Conservation (phyloP, 92 coral and sea anemone genomes). For the Meandrina meandrites region DNA sequence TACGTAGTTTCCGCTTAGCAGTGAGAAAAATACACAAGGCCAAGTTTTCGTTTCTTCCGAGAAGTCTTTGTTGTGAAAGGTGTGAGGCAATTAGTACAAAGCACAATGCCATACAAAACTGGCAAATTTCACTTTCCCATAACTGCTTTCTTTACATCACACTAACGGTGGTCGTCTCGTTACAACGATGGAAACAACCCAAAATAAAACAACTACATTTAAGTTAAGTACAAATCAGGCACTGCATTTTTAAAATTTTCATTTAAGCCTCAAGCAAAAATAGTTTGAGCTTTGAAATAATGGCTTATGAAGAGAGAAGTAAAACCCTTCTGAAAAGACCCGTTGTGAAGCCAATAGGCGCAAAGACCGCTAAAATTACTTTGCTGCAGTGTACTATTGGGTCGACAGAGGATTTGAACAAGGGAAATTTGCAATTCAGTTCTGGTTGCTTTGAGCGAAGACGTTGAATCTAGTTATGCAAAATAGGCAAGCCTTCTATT, state of each 20-base stretch:
- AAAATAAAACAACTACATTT: not conserved
- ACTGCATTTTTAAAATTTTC: not conserved
- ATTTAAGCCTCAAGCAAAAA: constrained; percentile 8
- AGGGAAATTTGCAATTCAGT: constrained; percentile 18
- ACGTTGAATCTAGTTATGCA: constrained; percentile 42
- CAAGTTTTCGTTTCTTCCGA: constrained; percentile 12
- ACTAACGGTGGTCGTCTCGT: not conserved
- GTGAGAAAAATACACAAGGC: not conserved
- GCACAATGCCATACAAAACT: constrained; percentile 47
- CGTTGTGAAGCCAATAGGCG: not conserved
- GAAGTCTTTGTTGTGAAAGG: constrained; percentile 61
- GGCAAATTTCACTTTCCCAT: constrained; percentile 48
- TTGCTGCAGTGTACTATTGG: not conserved
- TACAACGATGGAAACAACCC: not conserved
- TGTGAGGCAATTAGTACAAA: constrained; percentile 52
- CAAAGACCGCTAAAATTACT: not conserved
- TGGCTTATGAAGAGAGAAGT: not conserved
- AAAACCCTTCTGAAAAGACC: not conserved
- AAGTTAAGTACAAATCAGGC: not conserved
- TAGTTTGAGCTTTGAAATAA: not conserved
- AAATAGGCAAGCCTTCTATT: constrained; percentile 39
- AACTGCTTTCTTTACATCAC: constrained; percentile 14
- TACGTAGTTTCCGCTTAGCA: not conserved
- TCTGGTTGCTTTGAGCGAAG: constrained; percentile 13
- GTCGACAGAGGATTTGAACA: not conserved